Conservation (phyloP, 2,888 invertebrate genomes). For the Scaeva pyrastri region DNA sequence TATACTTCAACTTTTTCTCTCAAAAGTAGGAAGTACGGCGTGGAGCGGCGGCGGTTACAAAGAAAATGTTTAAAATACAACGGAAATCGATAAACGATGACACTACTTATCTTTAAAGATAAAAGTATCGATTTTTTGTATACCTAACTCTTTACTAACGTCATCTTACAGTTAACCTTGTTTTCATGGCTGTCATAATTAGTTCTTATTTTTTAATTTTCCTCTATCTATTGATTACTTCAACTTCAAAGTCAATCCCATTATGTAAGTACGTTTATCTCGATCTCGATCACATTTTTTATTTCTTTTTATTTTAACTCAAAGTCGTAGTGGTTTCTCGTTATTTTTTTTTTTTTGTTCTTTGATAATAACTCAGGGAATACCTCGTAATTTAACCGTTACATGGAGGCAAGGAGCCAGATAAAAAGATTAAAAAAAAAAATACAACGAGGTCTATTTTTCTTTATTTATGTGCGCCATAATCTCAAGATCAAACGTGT, state of each 20-base stretch:
- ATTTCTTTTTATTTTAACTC: conserved; percentile 1
- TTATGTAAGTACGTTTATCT: conserved; percentile 1
- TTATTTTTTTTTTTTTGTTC: not conserved
- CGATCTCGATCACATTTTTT: conserved; percentile 37
- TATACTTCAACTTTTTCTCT: too few species aligned
- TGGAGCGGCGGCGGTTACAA: too few species aligned
- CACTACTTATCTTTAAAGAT: not conserved
- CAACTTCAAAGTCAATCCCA: not conserved
- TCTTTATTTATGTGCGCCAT: conserved; percentile 41
- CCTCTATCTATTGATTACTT: not conserved
- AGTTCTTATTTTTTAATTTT: not conserved
- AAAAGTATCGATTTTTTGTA: not conserved
- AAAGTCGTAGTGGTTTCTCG: too few species aligned
- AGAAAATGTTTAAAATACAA: too few species aligned
- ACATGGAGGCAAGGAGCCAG: conserved; percentile 26
- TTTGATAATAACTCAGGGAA: conserved; percentile 49
- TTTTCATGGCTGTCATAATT: conserved; percentile 16
- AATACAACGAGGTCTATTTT: conserved; percentile 22
- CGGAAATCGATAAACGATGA: not conserved
- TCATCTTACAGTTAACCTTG: not conserved
- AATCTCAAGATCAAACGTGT: conserved; percentile 65
- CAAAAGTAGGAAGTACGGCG: not conserved
- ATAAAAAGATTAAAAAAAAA: conserved; percentile 21
- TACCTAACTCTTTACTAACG: not conserved
- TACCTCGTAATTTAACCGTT: conserved; percentile 47